These are phyloP conservation scores for Enteromius unitaeniatus DNA, from an alignment of 2,797 vertebrate species.

Conservation along the genomic window DNA sequence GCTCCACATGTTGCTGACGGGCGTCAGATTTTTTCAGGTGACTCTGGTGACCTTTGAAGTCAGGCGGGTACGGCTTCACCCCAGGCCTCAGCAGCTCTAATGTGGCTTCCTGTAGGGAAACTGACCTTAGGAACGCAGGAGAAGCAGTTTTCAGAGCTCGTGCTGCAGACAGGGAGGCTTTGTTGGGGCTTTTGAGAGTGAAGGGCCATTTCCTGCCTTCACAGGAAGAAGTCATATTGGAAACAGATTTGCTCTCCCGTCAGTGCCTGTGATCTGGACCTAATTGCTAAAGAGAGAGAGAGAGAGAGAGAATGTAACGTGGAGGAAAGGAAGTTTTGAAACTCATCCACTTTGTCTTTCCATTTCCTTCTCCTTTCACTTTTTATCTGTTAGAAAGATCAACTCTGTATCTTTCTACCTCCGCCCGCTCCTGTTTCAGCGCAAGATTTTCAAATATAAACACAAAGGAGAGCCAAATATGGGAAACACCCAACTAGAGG, in stretches of 20 bases:
- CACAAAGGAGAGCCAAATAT: constrained; percentile 63
- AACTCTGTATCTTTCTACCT: constrained; percentile 37
- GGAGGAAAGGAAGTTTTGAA: constrained; percentile 68
- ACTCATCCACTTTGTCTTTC: constrained; percentile 72
- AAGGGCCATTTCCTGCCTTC: constrained; percentile 79
- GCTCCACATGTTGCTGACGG: constrained; percentile 37
- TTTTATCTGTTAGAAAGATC: constrained; percentile 55
- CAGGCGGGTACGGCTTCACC: constrained; percentile 13
- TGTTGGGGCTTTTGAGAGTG: constrained; percentile 76
- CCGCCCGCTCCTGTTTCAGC: constrained; percentile 17
- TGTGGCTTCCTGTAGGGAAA: constrained; percentile 42
- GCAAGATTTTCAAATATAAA: constrained; percentile 72
- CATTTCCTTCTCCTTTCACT: constrained; percentile 60
- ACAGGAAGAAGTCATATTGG: constrained; percentile 86
- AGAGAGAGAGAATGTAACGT: constrained; percentile 46
- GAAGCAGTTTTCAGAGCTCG: constrained; percentile 54
- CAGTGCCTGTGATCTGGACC: constrained; percentile 71
- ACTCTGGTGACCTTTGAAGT: constrained; percentile 34
- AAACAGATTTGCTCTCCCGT: constrained; percentile 83
- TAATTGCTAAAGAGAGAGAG: constrained; percentile 68
- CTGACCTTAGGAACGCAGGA: constrained; percentile 40
- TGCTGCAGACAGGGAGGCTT: constrained; percentile 74
- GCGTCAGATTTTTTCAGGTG: constrained; percentile 12
- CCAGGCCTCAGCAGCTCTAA: constrained; percentile 34
- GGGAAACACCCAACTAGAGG: constrained; percentile 58